A percentile compares a stretch with the other conserved stretches of the same genome.
Conservation (phyloP, 92 coral and sea anemone genomes). For the Parazoanthus atlanticus region DNA sequence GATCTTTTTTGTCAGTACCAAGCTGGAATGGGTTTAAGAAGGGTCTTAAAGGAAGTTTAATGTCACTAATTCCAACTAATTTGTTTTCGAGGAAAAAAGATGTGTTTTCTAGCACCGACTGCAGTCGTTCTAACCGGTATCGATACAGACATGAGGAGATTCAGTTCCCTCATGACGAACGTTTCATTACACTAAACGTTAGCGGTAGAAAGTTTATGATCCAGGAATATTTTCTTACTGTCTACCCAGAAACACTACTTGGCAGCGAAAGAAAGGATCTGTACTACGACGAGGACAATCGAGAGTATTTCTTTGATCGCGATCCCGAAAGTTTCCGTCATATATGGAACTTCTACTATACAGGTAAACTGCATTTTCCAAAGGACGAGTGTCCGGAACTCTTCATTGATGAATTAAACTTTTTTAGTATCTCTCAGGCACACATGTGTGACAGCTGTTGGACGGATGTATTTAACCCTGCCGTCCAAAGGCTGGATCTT, state of each 20-base stretch:
- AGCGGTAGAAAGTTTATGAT: slow-evolving; percentile 76
- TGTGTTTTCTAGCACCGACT: neutral
- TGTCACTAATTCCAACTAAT: slow-evolving; percentile 65
- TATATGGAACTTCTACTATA: slow-evolving; percentile 82
- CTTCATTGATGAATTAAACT: slow-evolving; percentile 72
- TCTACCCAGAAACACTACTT: slow-evolving; percentile 75
- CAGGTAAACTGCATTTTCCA: slow-evolving; percentile 81
- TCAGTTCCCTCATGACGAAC: slow-evolving; percentile 67
- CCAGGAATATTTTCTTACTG: slow-evolving; percentile 69
- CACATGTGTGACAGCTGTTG: slow-evolving; percentile 77
- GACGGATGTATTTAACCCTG: slow-evolving; percentile 68
- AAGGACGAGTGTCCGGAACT: slow-evolving; percentile 77
- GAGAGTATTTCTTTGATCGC: slow-evolving; percentile 81
- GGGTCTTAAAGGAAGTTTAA: slow-evolving; percentile 49
- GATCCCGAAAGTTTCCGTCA: slow-evolving; percentile 85
- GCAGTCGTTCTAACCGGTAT: neutral
- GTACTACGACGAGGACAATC: slow-evolving; percentile 57
- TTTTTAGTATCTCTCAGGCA: slow-evolving; percentile 67
- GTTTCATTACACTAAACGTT: slow-evolving; percentile 59
- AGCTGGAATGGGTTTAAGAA: slow-evolving; percentile 16
- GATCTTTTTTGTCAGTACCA: neutral
- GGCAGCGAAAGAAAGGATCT: slow-evolving; percentile 58
- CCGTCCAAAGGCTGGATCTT: slow-evolving; percentile 44
- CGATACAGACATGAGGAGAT: slow-evolving; percentile 57
- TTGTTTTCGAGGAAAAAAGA: slow-evolving; percentile 49